Evolutionary conservation across 2,797 vertebrate genomes (phyloP), one percentile per base, ranked within the genome.

Genomic region (Fistularia commersonii): DNA sequence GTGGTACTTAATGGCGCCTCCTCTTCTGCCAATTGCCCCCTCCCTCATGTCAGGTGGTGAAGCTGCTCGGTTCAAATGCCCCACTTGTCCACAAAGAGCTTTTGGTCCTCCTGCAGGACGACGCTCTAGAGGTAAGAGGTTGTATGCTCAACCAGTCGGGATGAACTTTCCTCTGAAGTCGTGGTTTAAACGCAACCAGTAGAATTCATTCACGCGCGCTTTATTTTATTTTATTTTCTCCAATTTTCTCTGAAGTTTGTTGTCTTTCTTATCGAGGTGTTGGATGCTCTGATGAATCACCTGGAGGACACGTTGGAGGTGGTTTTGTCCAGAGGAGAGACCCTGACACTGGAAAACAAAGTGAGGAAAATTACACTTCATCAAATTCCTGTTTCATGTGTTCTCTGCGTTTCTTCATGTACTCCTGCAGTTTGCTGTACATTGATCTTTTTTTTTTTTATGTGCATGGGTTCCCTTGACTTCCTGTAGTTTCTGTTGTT

Each of bases 41-140:
- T 0, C 34, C 13, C 54, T 64, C n/a, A 33, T 38, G 45, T 64
- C 80, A 97, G 95, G 94, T 98, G 81, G 90, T 92, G 77, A 96
- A 96, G 82, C 90, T 97, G 82, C 91, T 98, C 45, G 90, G 91
- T 76, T 89, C 92, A 67, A 92, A 91, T 58, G 92, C 93, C 43
- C 93, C 93, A 64, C 78, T 94, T 63, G 88, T 96, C 81, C 92
- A 95, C 82, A 96, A 96, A 85, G 94, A 97, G 80, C 84, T 97
- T 61, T 83, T 98, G 69, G 70, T 89, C 2, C 81, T 98, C 11
- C 89, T 98, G 77, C 93, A 97, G 71, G 96, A 98, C 52, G 93
- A 96, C 33, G 91, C 94, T 61, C 74, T 97, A 76, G 95, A 97
- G 94, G 96, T 97, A 88, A 91, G 81, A 55, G 13, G 15, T 8